These are phyloP conservation scores for Pammene aurita DNA, from an alignment of 2,888 invertebrate species.

Conservation along the genomic window DNA sequence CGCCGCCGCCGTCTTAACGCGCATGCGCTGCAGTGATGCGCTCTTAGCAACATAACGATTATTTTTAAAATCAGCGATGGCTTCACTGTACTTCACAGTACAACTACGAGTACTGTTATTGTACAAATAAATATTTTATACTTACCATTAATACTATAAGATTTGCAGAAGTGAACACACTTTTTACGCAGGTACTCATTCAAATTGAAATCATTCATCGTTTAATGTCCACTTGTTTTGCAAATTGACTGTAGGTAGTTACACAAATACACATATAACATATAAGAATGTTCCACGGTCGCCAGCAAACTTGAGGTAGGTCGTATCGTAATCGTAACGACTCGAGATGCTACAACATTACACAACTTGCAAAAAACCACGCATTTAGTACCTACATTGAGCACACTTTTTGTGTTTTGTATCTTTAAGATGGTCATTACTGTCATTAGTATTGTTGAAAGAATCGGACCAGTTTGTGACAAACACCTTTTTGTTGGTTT, in stretches of 20 bases:
- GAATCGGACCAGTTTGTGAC: conserved; percentile 24
- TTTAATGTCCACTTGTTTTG: not conserved
- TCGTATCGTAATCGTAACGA: conserved; percentile 23
- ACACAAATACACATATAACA: not conserved
- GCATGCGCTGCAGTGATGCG: conserved; percentile 31
- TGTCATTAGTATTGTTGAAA: conserved; percentile 26
- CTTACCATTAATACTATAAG: too few relatives aligned
- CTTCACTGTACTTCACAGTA: too few relatives aligned
- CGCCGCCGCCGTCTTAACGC: conserved; percentile 31
- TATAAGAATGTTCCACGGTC: conserved; percentile 7
- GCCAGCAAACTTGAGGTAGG: conserved; percentile 32
- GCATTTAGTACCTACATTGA: conserved; percentile 14
- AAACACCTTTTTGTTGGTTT: conserved; percentile 21
- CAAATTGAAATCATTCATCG: conserved; percentile 14
- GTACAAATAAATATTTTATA: too few relatives aligned
- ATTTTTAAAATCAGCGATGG: not conserved
- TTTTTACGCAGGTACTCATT: not conserved
- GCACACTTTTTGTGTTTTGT: conserved; percentile 17
- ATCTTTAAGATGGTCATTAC: conserved; percentile 3
- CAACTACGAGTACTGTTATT: too few relatives aligned
- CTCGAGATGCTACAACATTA: conserved; percentile 27
- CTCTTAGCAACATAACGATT: conserved; percentile 30
- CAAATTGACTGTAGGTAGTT: conserved; percentile 1
- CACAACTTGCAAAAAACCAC: conserved; percentile 23
- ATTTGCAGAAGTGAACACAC: not conserved